These are phyloP conservation scores for Drosophila affinis DNA, from an alignment of 2,888 invertebrate species.

Conservation along the genomic window DNA sequence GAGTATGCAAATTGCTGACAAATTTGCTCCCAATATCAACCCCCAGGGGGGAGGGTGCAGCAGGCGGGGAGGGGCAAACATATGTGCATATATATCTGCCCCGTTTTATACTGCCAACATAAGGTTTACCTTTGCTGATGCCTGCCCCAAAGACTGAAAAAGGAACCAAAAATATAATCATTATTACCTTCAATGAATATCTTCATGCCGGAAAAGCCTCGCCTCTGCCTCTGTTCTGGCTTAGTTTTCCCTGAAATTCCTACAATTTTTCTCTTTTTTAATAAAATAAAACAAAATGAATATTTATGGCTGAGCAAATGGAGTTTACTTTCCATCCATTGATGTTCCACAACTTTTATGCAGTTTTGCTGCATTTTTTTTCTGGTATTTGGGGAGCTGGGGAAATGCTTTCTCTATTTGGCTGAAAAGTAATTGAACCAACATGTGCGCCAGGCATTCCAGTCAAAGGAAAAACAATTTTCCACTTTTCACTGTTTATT, in stretches of 20 bases:
- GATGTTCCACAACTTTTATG: constrained; percentile 5
- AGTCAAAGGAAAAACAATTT: constrained; percentile 7
- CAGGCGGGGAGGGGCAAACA: too few species aligned
- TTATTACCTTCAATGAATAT: constrained; percentile 50
- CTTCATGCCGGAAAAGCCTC: constrained; percentile 29
- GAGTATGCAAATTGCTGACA: constrained; percentile 40
- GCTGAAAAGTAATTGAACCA: constrained; percentile 15
- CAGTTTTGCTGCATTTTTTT: constrained; percentile 5
- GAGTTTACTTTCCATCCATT: constrained; percentile 25
- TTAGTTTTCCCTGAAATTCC: neutral
- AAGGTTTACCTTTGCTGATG: constrained; percentile 3
- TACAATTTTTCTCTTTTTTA: constrained; percentile 13
- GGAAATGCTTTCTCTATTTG: neutral
- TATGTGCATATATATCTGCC: neutral
- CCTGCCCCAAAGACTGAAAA: neutral
- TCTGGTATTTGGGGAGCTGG: constrained; percentile 19
- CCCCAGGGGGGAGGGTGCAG: constrained; percentile 27
- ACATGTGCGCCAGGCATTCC: constrained; percentile 3
- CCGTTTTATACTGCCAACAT: neutral
- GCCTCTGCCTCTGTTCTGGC: neutral
- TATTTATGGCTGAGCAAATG: constrained; percentile 30
- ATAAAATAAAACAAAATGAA: constrained; percentile 21
- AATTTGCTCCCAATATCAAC: constrained; percentile 30
- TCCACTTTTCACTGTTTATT: constrained; percentile 12
- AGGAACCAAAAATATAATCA: constrained; percentile 17